phyloP scores from a whole-genome alignment of 2,888 invertebrate genomes.

The Andrena haemorrhoa region DNA sequence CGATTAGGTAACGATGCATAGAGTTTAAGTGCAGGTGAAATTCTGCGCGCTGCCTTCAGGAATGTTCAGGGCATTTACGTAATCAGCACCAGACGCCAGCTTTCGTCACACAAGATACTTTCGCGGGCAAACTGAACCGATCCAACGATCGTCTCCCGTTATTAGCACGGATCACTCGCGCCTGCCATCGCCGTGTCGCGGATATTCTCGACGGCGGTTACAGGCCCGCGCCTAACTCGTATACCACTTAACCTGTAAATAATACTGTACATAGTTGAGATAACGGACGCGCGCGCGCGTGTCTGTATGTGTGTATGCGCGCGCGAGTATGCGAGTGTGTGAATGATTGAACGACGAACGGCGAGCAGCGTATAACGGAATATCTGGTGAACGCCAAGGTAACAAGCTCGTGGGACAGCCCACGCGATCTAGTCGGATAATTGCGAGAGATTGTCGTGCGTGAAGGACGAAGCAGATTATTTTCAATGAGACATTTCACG shows the following conservation, averaged over 20 bases:
- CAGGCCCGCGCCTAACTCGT: conserved; percentile 63
- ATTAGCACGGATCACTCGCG: conserved; percentile 1
- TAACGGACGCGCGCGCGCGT: conserved; percentile 14
- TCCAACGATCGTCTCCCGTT: not conserved
- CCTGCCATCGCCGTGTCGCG: conserved; percentile 1
- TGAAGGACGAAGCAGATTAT: not conserved
- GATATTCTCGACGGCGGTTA: conserved; percentile 49
- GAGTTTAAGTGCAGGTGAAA: not conserved
- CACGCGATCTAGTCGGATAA: conserved; percentile 57
- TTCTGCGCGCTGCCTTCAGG: not conserved
- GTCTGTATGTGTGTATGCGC: conserved; percentile 22
- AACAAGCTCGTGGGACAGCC: conserved; percentile 25
- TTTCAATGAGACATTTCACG: not conserved
- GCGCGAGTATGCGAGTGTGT: conserved; percentile 11
- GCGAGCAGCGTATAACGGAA: not conserved
- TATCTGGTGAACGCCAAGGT: conserved; percentile 11
- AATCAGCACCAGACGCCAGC: conserved; percentile 7
- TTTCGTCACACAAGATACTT: not conserved
- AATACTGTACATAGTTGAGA: conserved; percentile 71
- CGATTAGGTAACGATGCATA: not conserved
- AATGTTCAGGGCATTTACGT: conserved; percentile 22
- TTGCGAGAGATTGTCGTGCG: not conserved
- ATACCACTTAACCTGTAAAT: conserved; percentile 72
- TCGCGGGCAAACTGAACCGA: not conserved
- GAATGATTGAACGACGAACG: not conserved